Evolutionary conservation across 2,888 invertebrate species (phyloP), one percentile per base, ranked within the genome.

Genomic region (Neria commutata): DNA sequence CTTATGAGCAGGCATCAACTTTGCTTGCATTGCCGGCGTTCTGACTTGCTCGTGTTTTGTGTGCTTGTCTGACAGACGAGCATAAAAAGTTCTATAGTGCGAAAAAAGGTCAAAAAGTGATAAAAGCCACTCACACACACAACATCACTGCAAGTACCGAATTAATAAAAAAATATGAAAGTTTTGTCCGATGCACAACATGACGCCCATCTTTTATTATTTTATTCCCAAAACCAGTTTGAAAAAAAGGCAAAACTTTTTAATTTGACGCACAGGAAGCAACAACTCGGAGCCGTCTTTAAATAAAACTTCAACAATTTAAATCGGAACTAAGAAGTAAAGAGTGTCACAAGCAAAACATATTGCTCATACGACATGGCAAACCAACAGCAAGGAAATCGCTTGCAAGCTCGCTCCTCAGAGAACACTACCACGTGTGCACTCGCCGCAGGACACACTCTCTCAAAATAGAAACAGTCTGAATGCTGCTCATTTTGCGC

Each of bases 131-230:
- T 54, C 24, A 46, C 23, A n/a, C n/a, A n/a, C 58, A 26, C 19
- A n/a, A 37, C 37, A 37, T 4, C n/a, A 37, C 8, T 14, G 14
- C 49, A 58, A 59, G 61, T 61, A 57, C 58, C 51, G 61, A 48
- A n/a, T 1, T n/a, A 11, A 48, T 17, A 8, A n/a, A 48, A 48
- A 24, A 6, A 37, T 24, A 46, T 1, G 23, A 21, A 10, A 46
- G 6, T n/a, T 10, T 10, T 8, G 8, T 10, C 8, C 46, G 19
- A 46, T 8, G 46, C 8, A 46, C 21, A 46, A 46, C 10, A 46
- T 10, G 49, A 10, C 48, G 66, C 74, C 75, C 75, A 76, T 76
- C 67, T 77, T 76, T 76, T 76, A 76, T 76, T 76, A 76, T 77
- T 76, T 63, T 66, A 58, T 64, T 6, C 19, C 54, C 47, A 54